Evolutionary conservation across 2,797 vertebrate genomes (phyloP).

Genomic region (Chrosomus eos): DNA sequence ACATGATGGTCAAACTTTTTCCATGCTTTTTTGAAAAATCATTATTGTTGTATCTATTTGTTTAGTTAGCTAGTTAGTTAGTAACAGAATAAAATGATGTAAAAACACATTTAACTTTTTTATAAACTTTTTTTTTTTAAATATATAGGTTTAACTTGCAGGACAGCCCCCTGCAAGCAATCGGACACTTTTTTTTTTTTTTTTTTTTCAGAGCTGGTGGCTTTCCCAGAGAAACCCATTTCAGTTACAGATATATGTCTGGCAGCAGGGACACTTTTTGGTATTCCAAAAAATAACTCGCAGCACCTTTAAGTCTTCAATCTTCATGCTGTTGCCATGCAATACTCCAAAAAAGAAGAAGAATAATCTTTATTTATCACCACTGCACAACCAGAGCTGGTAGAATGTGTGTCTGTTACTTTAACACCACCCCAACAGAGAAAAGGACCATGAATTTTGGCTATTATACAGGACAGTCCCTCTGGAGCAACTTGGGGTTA

Average conservation of each 20-base stretch:
- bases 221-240: neutral
- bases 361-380: neutral
- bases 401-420: neutral
- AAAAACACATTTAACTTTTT: too few species aligned
- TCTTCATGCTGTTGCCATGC: constrained; percentile 1
- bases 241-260: neutral
- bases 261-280: neutral
- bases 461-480: neutral
- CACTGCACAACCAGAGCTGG: neutral
- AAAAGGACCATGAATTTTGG: neutral
- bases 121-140: too few species aligned
- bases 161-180: neutral
- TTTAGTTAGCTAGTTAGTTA: neutral
- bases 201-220: neutral
- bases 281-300: neutral
- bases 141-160: neutral
- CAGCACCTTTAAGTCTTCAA: neutral
- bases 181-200: neutral
- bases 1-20: neutral
- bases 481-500: neutral
- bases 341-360: neutral
- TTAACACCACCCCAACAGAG: neutral
- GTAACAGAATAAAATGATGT: neutral
- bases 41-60: neutral
- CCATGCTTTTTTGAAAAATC: neutral